Evolutionary conservation across 2,797 vertebrate genomes (phyloP).

Genomic region (Petrocephalus sullivani): DNA sequence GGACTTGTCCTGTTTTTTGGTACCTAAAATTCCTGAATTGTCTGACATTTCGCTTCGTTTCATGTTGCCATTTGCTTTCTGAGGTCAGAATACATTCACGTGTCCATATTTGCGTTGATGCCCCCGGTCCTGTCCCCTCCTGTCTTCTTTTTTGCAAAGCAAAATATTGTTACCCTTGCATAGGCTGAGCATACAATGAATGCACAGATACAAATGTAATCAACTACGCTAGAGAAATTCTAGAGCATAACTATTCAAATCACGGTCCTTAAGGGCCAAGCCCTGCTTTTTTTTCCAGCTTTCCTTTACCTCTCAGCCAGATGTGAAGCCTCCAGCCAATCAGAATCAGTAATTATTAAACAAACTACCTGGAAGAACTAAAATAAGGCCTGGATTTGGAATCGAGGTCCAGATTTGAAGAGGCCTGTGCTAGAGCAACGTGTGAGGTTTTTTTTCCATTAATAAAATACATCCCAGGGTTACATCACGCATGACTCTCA

Average conservation of each 20-base stretch:
- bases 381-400: too few relatives aligned
- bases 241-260: too few relatives aligned
- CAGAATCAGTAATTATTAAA: too few relatives aligned
- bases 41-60: not conserved
- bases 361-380: too few relatives aligned
- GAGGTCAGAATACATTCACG: not conserved
- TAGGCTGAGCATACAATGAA: not conserved
- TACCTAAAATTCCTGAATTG: not conserved
- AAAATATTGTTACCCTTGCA: not conserved
- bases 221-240: not conserved
- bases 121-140: not conserved
- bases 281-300: too few relatives aligned
- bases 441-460: not conserved
- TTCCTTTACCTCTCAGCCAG: too few relatives aligned
- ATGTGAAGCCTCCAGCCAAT: too few relatives aligned
- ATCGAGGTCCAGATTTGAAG: too few relatives aligned
- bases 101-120: not conserved
- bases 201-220: not conserved
- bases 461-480: not conserved
- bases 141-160: not conserved
- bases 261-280: too few relatives aligned
- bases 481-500: too few relatives aligned
- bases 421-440: not conserved
- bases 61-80: not conserved
- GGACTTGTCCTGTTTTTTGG: not conserved